phyloP scores from a whole-genome alignment of 1,140 invertebrate genomes.

The Bacillus rossius region DNA sequence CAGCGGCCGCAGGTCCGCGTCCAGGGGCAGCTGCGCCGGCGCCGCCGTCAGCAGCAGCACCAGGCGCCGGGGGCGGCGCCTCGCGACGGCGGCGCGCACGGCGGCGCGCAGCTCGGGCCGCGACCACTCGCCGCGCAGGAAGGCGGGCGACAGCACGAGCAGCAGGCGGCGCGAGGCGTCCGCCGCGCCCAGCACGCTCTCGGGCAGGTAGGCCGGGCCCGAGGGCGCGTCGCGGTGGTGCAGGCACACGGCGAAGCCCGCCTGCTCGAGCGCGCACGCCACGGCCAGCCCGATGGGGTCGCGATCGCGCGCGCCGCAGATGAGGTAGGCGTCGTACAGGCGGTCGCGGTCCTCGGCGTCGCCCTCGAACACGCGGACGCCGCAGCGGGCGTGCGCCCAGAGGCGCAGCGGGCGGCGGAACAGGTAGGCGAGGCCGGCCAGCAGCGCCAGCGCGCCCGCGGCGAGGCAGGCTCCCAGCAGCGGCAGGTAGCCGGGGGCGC shows the following conservation, averaged over 20 bases:
- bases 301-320: constrained; percentile 81
- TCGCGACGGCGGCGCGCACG: constrained; percentile 55
- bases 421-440: constrained; percentile 62
- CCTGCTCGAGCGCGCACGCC: constrained; percentile 71
- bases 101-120: constrained; percentile 62
- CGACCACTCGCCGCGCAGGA: constrained; percentile 70
- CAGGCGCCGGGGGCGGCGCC: constrained; percentile 58
- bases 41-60: constrained; percentile 64
- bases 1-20: constrained; percentile 75
- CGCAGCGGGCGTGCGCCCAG: constrained; percentile 68
- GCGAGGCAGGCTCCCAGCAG: constrained; percentile 66
- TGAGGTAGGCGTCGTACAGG: constrained; percentile 81
- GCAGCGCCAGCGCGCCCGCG: constrained; percentile 61
- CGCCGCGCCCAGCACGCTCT: constrained; percentile 69
- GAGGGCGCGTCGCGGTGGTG: constrained; percentile 66
- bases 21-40: constrained; percentile 57
- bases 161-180: constrained; percentile 67
- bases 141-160: constrained; percentile 65
- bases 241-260: constrained; percentile 63
- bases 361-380: constrained; percentile 61
- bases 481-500: constrained; percentile 60
- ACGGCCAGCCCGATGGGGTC: constrained; percentile 71
- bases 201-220: constrained; percentile 57
- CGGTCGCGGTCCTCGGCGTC: constrained; percentile 57
- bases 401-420: constrained; percentile 68